phyloP scores from a whole-genome alignment of 64 coral and sea anemone genomes.

The Anthopleura sola region DNA sequence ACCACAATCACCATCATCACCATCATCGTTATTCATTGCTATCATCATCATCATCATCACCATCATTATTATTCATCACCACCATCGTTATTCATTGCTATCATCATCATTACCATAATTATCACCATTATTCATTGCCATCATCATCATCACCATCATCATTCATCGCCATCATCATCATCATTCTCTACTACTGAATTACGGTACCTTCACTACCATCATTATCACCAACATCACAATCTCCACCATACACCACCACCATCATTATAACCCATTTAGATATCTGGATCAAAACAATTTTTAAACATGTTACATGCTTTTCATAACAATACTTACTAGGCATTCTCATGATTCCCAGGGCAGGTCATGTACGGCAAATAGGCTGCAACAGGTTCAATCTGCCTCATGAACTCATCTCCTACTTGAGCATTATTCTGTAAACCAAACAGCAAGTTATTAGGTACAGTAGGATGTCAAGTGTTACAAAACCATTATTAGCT shows the following conservation, averaged over 20 bases:
- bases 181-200: too few species aligned
- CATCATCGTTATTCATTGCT: background rate
- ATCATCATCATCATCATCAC: background rate
- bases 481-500: too few species aligned
- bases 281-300: too few species aligned
- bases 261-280: background rate
- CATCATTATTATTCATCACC: too few species aligned
- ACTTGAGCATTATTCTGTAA: conserved; percentile 55
- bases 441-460: background rate
- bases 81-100: too few species aligned
- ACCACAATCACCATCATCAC: too few species aligned
- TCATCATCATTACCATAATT: too few species aligned
- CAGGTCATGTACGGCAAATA: conserved; percentile 92
- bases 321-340: conserved; percentile 57
- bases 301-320: too few species aligned
- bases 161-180: too few species aligned
- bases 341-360: conserved; percentile 74
- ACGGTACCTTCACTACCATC: background rate
- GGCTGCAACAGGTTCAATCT: conserved; percentile 80
- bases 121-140: background rate
- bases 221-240: background rate
- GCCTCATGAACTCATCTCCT: conserved; percentile 94
- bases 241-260: background rate
- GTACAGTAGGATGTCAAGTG: too few species aligned
- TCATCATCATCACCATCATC: background rate